These are phyloP conservation scores for Ophthalmolycus amberensis DNA, from an alignment of 2,113 vertebrate genomes.

Conservation along the genomic window DNA sequence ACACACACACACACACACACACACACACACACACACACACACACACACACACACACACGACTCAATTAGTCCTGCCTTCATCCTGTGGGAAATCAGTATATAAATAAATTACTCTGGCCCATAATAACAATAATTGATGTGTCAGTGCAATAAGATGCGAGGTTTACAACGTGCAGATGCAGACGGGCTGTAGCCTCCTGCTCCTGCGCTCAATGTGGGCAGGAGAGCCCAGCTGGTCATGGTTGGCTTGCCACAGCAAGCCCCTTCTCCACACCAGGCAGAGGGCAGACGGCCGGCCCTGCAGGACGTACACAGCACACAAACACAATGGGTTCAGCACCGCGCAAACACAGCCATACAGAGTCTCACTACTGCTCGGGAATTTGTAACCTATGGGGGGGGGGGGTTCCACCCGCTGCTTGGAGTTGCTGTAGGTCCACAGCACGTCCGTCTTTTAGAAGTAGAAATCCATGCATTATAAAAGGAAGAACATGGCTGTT, in stretches of 20 bases:
- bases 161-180: constrained; percentile 79
- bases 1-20: constrained; percentile 68
- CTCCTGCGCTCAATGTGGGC: constrained; percentile 48
- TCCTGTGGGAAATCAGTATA: constrained; percentile 78
- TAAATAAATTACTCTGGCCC: constrained; percentile 77
- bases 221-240: constrained; percentile 71
- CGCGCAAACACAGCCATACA: neutral
- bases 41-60: constrained; percentile 62
- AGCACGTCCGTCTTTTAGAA: constrained; percentile 42
- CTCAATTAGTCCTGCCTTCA: constrained; percentile 69
- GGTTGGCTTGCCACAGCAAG: constrained; percentile 64
- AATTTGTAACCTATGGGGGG: constrained; percentile 38
- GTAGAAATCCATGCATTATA: constrained; percentile 67
- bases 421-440: constrained; percentile 25
- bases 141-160: constrained; percentile 77
- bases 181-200: constrained; percentile 58
- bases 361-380: constrained; percentile 26
- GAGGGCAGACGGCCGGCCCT: constrained; percentile 69
- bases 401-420: neutral
- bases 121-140: constrained; percentile 84
- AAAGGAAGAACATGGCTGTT: constrained; percentile 69
- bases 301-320: constrained; percentile 56
- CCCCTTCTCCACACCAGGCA: constrained; percentile 62
- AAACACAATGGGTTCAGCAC: neutral
- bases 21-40: constrained; percentile 27